Conservation (phyloP, 2,888 invertebrate species). For the Cheiracanthium punctorium region DNA sequence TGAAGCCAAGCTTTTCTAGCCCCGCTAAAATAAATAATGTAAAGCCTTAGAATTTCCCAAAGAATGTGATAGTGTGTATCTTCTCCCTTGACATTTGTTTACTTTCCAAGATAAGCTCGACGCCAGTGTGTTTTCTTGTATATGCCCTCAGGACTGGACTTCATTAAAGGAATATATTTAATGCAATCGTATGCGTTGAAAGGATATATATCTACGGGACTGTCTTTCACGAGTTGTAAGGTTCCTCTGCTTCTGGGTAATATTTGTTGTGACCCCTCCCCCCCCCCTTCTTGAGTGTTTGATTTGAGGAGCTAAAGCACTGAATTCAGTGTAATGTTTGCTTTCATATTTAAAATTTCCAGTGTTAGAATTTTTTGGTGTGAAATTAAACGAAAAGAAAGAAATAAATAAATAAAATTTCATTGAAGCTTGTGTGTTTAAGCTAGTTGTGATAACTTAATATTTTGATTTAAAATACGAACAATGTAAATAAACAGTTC, state of each 20-base stretch:
- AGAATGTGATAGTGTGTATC: background rate
- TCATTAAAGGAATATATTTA: constrained; percentile 5
- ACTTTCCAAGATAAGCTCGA: constrained; percentile 8
- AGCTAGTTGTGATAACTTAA: too few species aligned
- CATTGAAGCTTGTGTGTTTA: too few species aligned
- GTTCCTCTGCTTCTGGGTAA: background rate
- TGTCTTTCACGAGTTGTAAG: background rate
- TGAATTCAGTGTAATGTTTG: too few species aligned
- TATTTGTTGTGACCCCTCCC: background rate
- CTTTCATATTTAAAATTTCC: too few species aligned
- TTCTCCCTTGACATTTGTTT: constrained; percentile 12
- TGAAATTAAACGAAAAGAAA: too few species aligned
- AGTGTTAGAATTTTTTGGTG: too few species aligned
- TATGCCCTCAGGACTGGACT: background rate
- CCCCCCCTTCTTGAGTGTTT: too few species aligned
- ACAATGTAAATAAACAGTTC: too few species aligned
- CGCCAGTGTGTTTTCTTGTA: background rate
- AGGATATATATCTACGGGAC: background rate
- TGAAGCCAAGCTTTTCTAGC: background rate
- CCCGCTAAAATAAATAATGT: background rate
- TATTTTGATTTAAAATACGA: too few species aligned
- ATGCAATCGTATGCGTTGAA: background rate
- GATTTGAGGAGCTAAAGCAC: too few species aligned
- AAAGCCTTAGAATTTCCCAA: background rate
- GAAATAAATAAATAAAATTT: too few species aligned